phyloP scores from a whole-genome alignment of 2,888 invertebrate species.

The Petrolisthes cinctipes region DNA sequence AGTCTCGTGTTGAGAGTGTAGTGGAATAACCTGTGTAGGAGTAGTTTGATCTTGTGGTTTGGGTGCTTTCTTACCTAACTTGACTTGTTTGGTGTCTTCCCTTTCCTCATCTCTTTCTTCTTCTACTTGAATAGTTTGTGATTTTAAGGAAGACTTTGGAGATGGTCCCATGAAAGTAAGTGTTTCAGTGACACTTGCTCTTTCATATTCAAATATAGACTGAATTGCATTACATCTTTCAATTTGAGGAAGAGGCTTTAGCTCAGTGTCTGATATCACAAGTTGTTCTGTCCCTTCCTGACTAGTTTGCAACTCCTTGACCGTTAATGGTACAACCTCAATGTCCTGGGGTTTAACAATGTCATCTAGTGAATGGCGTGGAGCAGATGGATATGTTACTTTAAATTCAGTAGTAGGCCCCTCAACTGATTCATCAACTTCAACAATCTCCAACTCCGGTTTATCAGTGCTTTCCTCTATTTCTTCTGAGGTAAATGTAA shows the following conservation, averaged over 20 bases:
- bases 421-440: slow-evolving; percentile 34
- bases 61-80: slow-evolving; percentile 33
- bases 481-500: slow-evolving; percentile 28
- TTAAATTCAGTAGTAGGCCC: slow-evolving; percentile 33
- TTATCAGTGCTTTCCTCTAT: slow-evolving; percentile 2
- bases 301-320: slow-evolving; percentile 13
- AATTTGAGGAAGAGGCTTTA: slow-evolving; percentile 49
- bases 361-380: slow-evolving; percentile 28
- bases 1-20: slow-evolving; percentile 4
- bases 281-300: slow-evolving; percentile 6
- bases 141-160: slow-evolving; percentile 35
- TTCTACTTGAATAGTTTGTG: slow-evolving; percentile 53
- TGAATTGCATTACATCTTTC: slow-evolving; percentile 43
- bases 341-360: slow-evolving; percentile 22
- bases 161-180: slow-evolving; percentile 54
- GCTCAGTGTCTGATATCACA: slow-evolving; percentile 21
- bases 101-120: slow-evolving; percentile 44
- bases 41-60: slow-evolving; percentile 10
- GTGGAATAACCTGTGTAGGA: slow-evolving; percentile 30
- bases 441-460: slow-evolving; percentile 38
- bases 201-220: slow-evolving; percentile 49
- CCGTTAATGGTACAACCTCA: slow-evolving; percentile 35
- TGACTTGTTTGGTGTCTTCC: slow-evolving; percentile 11
- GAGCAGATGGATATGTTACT: slow-evolving; percentile 35
- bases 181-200: slow-evolving; percentile 52